Evolutionary conservation across 2,888 invertebrate species (phyloP).

Genomic region (Himalopsyche japonica): DNA sequence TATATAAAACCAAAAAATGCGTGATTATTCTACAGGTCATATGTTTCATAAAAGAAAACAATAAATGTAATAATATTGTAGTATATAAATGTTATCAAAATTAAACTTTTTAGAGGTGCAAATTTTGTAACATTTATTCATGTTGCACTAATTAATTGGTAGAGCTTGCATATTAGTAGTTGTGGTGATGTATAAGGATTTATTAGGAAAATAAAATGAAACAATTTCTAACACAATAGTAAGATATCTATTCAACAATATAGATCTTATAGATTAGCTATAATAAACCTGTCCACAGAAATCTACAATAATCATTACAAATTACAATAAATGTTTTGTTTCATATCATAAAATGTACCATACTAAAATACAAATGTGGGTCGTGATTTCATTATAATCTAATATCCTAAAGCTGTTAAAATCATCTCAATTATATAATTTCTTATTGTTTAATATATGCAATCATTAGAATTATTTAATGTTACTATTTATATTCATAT

Average conservation of each 20-base stretch:
- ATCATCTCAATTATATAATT: constrained; percentile 30
- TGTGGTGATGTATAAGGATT: not conserved
- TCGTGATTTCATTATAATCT: constrained; percentile 25
- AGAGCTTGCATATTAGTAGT: no score
- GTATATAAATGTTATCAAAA: no score
- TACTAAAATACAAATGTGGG: constrained; percentile 35
- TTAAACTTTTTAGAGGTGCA: no score
- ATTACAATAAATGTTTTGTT: constrained; percentile 32
- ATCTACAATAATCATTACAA: constrained; percentile 41
- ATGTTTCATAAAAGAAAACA: no score
- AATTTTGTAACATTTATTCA: no score
- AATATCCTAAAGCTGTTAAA: constrained; percentile 38
- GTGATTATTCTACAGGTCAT: no score
- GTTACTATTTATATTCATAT: constrained; percentile 27
- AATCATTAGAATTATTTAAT: constrained; percentile 21
- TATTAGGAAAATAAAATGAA: constrained; percentile 10
- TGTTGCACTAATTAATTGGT: no score
- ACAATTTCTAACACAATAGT: constrained; percentile 47
- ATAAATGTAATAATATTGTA: no score
- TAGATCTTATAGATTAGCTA: constrained; percentile 53
- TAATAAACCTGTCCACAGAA: constrained; percentile 55
- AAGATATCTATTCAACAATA: constrained; percentile 60
- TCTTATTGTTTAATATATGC: constrained; percentile 32
- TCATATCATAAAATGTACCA: constrained; percentile 21
- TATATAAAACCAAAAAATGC: no score